A percentile compares a stretch with the other conserved stretches of the same genome.
phyloP scores from a whole-genome alignment of 53 echinoderm and acorn worm genomes.

The Antedon mediterranea region DNA sequence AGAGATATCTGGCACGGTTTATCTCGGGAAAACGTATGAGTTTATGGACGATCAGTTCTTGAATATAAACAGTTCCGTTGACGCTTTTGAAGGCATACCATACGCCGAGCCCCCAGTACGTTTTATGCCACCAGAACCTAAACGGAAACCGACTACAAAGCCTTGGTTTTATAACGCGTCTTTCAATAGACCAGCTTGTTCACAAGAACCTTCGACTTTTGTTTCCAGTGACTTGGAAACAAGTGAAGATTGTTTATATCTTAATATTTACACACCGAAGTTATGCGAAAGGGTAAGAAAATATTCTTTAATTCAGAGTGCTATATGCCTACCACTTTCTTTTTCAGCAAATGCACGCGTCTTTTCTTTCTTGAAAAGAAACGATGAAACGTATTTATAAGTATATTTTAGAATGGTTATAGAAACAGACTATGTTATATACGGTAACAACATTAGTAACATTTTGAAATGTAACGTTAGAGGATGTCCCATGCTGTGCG shows the following conservation, averaged over 20 bases:
- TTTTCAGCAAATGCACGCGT: too few species aligned
- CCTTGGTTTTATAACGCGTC: constrained; percentile 32
- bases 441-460: too few species aligned
- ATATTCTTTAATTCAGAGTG: too few species aligned
- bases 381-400: too few species aligned
- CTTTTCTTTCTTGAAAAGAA: too few species aligned
- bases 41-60: neutral
- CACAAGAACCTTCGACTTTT: constrained; percentile 9
- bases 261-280: constrained; percentile 27
- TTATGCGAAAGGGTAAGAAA: neutral
- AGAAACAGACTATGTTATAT: too few species aligned
- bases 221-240: neutral
- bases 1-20: neutral
- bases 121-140: constrained; percentile 26
- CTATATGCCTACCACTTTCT: too few species aligned
- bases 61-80: neutral
- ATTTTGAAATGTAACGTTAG: too few species aligned
- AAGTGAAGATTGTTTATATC: constrained; percentile 35
- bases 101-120: constrained; percentile 42
- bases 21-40: neutral
- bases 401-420: too few species aligned
- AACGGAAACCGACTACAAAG: constrained; percentile 8
- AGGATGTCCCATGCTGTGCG: too few species aligned
- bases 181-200: constrained; percentile 17
- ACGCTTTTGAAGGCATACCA: constrained; percentile 31